Evolutionary conservation across 2,113 vertebrate species (phyloP).

Genomic region (Aegithalos caudatus): DNA sequence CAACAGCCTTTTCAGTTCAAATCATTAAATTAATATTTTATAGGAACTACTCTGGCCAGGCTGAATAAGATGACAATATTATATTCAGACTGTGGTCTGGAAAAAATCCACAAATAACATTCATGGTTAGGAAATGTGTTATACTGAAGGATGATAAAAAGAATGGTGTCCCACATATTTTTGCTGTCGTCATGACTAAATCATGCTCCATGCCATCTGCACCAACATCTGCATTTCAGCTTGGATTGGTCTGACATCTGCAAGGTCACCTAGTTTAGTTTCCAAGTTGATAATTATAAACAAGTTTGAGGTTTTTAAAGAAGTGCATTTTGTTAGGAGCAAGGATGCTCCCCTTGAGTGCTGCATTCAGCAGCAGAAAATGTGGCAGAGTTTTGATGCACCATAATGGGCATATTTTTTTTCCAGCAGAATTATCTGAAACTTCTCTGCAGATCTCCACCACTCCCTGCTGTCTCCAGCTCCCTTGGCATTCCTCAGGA

Average conservation of each 20-base stretch:
- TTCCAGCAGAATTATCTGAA: not conserved
- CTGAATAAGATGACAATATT: not conserved
- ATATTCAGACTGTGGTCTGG: not conserved
- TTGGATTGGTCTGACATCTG: not conserved
- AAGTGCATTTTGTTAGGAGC: not conserved
- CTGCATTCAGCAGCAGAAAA: not conserved
- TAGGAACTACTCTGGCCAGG: not conserved
- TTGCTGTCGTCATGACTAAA: not conserved
- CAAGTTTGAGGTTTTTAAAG: not conserved
- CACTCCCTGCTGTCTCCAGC: not conserved
- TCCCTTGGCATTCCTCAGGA: not conserved
- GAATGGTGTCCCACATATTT: not conserved
- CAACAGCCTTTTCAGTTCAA: not conserved
- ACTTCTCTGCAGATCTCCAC: not conserved
- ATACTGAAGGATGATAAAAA: not conserved
- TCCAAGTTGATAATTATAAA: not conserved
- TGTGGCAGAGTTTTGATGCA: not conserved
- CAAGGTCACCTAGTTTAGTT: not conserved
- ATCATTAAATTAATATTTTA: not conserved
- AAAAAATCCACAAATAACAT: not conserved
- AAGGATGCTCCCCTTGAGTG: not conserved
- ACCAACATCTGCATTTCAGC: conserved; percentile 7
- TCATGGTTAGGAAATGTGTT: not conserved
- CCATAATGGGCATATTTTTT: not conserved
- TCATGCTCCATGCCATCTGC: not conserved